Evolutionary conservation across 1,140 invertebrate genomes (phyloP).

Genomic region (Penaeus japonicus): DNA sequence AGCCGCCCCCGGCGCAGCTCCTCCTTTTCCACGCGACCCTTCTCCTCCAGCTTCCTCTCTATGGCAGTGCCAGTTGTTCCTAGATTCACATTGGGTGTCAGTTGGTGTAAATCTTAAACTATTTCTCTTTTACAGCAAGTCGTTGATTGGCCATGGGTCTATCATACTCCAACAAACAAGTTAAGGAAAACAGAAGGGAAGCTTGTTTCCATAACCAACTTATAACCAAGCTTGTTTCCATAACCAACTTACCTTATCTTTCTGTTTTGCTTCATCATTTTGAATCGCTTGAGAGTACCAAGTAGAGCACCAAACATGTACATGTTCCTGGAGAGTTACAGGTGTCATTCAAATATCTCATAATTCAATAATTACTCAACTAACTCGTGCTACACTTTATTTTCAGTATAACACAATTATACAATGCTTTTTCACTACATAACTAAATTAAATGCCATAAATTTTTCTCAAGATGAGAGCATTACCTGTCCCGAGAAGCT

Average conservation of each 20-base stretch:
- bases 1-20: slow-evolving; percentile 84
- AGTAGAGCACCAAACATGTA: slow-evolving; percentile 94
- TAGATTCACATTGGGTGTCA: slow-evolving; percentile 60
- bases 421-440: not conserved
- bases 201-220: too few species aligned
- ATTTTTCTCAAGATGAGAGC: slow-evolving; percentile 21
- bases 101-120: not conserved
- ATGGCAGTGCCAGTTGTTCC: slow-evolving; percentile 86
- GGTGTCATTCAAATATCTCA: not conserved
- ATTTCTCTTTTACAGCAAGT: too few species aligned
- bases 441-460: slow-evolving; percentile 22
- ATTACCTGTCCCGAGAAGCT: slow-evolving; percentile 76
- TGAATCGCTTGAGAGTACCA: slow-evolving; percentile 93
- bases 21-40: slow-evolving; percentile 85
- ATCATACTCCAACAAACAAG: too few species aligned
- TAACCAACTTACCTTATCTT: slow-evolving; percentile 69
- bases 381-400: too few species aligned
- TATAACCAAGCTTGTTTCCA: not conserved
- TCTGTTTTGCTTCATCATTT: slow-evolving; percentile 91
- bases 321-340: slow-evolving; percentile 72
- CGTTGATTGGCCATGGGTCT: too few species aligned
- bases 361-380: too few species aligned
- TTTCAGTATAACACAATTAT: not conserved
- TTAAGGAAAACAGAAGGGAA: too few species aligned
- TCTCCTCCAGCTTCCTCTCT: slow-evolving; percentile 92